Evolutionary conservation across 2,797 vertebrate species (phyloP).

Genomic region (Graptemys geographica): DNA sequence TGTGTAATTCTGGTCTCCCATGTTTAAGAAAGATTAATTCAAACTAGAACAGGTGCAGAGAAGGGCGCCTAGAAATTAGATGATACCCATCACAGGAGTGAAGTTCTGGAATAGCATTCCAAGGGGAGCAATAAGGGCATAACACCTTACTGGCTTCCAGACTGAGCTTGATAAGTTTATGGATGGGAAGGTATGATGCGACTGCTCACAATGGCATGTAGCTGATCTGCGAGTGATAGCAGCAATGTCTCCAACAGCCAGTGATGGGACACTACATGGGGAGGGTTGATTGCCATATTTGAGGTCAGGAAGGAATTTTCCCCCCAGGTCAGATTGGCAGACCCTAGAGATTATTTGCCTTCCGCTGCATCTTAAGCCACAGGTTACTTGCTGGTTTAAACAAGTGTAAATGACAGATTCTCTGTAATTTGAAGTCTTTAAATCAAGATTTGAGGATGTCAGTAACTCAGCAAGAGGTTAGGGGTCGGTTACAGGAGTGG

Average conservation of each 20-base stretch:
- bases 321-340: not conserved
- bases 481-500: not conserved
- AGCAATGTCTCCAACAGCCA: too few species aligned
- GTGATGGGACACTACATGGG: not conserved
- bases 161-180: too few species aligned
- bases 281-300: not conserved
- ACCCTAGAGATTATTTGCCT: not conserved
- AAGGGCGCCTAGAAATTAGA: constrained; percentile 55
- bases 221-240: too few species aligned
- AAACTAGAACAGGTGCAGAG: constrained; percentile 63
- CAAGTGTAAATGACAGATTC: too few species aligned
- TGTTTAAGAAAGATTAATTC: not conserved
- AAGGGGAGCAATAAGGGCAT: too few species aligned
- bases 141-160: too few species aligned
- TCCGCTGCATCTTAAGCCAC: not conserved
- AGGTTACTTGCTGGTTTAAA: not conserved
- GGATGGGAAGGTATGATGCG: not conserved
- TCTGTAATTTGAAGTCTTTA: not conserved
- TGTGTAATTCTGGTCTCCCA: not conserved
- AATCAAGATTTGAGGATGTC: not conserved
- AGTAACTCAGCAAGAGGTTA: not conserved
- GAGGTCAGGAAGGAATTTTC: not conserved
- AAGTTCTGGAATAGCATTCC: too few species aligned
- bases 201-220: not conserved
- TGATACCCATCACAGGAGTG: too few species aligned